Evolutionary conservation across 2,113 vertebrate genomes (phyloP).

Genomic region (Sebastes schlegelii): DNA sequence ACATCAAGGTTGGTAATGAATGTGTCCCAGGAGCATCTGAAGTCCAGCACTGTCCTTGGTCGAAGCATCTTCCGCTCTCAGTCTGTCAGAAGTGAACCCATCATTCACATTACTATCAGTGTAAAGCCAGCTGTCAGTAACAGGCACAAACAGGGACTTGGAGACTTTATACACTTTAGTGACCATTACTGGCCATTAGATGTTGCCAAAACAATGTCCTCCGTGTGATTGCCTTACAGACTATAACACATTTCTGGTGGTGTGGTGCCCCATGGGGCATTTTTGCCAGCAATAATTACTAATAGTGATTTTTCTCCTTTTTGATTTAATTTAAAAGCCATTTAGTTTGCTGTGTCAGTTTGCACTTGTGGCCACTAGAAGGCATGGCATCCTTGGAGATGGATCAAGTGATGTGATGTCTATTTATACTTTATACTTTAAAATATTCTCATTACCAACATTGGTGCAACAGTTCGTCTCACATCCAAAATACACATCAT

Average conservation of each 20-base stretch:
- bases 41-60: background rate
- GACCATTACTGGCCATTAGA: background rate
- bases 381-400: slow-evolving; percentile 11
- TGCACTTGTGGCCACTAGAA: slow-evolving; percentile 26
- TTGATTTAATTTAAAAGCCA: background rate
- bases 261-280: background rate
- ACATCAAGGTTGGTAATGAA: background rate
- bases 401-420: background rate
- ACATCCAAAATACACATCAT: background rate
- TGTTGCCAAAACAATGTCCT: background rate
- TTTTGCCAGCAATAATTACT: background rate
- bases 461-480: background rate
- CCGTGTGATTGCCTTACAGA: background rate
- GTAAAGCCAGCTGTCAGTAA: background rate
- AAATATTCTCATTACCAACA: background rate
- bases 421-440: background rate
- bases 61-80: background rate
- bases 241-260: background rate
- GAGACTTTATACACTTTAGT: background rate
- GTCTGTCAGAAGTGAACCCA: background rate
- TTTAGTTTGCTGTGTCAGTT: background rate
- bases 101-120: background rate
- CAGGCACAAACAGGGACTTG: background rate
- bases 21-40: background rate
- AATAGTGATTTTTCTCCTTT: background rate